A percentile compares a stretch with the other conserved stretches of the same genome.
Conservation (phyloP, 2,888 invertebrate species). For the Erebia palarica region DNA sequence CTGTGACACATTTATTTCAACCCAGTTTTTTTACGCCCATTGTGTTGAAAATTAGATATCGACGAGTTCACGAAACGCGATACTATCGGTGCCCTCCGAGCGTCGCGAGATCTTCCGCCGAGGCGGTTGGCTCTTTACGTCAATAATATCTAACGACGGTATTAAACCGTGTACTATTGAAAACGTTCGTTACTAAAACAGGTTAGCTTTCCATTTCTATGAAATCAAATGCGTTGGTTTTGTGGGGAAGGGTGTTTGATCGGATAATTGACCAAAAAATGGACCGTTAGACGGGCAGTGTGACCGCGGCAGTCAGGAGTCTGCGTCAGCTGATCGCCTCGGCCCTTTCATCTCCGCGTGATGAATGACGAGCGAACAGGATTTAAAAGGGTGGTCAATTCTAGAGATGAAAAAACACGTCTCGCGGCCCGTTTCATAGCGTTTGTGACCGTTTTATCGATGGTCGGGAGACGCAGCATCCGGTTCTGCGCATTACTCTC, state of each 20-base stretch:
- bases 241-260: constrained; percentile 57
- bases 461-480: constrained; percentile 74
- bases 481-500: constrained; percentile 77
- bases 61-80: constrained; percentile 77
- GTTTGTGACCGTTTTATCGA: constrained; percentile 74
- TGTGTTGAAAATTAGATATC: constrained; percentile 81
- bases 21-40: constrained; percentile 77
- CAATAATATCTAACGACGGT: constrained; percentile 52
- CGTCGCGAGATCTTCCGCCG: constrained; percentile 50
- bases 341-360: constrained; percentile 68
- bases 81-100: constrained; percentile 68
- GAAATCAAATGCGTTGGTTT: constrained; percentile 68
- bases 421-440: constrained; percentile 68
- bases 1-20: constrained; percentile 81
- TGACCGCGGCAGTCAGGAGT: constrained; percentile 20
- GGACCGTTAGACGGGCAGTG: constrained; percentile 64
- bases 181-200: constrained; percentile 63
- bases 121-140: constrained; percentile 17
- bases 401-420: constrained; percentile 70
- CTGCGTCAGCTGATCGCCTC: constrained; percentile 71
- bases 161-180: constrained; percentile 44
- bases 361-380: constrained; percentile 65
- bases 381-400: constrained; percentile 64
- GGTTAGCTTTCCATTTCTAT: constrained; percentile 77
- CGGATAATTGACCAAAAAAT: constrained; percentile 70